Percentiles rank a stretch among this genome's conserved stretches.
Evolutionary conservation across 2,113 vertebrate genomes (phyloP).

Genomic region (Aythya baeri): DNA sequence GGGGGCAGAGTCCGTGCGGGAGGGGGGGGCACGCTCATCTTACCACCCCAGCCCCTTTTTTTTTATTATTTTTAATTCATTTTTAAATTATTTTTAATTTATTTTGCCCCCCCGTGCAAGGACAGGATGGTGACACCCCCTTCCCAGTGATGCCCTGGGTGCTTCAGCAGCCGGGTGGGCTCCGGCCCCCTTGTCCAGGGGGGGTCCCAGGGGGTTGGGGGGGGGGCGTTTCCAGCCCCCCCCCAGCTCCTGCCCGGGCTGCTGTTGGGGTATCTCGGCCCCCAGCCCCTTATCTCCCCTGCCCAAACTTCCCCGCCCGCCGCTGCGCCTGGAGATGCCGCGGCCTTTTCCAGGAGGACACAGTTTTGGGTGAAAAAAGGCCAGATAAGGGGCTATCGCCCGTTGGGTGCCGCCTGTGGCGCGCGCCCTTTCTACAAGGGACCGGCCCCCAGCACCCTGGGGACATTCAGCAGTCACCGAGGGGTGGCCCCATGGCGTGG

Average conservation of each 20-base stretch:
- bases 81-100: no score
- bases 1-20: constrained; percentile 6
- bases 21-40: not conserved
- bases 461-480: no score
- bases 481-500: no score
- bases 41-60: not conserved
- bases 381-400: not conserved
- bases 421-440: not conserved
- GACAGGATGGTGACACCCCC: not conserved
- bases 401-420: fast-evolving
- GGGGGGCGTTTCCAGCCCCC: not conserved
- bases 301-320: not conserved
- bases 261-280: not conserved
- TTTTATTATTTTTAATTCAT: not conserved
- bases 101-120: not conserved
- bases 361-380: not conserved
- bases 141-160: not conserved
- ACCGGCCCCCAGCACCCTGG: not conserved
- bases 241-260: not conserved
- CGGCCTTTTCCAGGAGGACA: not conserved
- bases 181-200: no score
- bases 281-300: not conserved
- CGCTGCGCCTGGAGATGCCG: not conserved
- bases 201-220: no score
- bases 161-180: not conserved